Percentiles rank a stretch among this genome's conserved stretches.
Evolutionary conservation across 2,888 invertebrate genomes (phyloP).

Genomic region (Calliopum simillimum): DNA sequence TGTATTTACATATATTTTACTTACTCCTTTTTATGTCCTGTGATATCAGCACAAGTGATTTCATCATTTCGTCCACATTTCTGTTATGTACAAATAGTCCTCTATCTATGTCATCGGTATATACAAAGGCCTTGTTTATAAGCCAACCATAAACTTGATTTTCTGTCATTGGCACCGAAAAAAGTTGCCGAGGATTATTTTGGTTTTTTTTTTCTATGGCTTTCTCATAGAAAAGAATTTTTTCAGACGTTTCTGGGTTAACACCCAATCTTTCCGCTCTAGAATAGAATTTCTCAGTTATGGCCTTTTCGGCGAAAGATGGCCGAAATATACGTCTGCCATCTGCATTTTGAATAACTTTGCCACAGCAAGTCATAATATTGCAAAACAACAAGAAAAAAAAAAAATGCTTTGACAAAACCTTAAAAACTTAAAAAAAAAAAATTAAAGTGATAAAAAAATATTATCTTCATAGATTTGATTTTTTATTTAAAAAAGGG

Average conservation of each 20-base stretch:
- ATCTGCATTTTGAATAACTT: background rate
- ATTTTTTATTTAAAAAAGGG: too few relatives aligned
- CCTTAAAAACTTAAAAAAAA: too few relatives aligned
- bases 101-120: constrained; percentile 37
- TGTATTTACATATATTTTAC: too few relatives aligned
- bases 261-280: background rate
- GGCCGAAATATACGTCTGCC: constrained; percentile 13
- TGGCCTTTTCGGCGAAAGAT: background rate
- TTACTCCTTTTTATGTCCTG: too few relatives aligned
- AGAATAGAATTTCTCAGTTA: constrained; percentile 31
- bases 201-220: constrained; percentile 40
- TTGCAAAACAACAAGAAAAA: too few relatives aligned
- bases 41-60: too few relatives aligned
- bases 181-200: constrained; percentile 34
- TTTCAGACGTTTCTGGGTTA: constrained; percentile 12
- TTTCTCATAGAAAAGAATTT: constrained; percentile 22
- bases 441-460: too few relatives aligned
- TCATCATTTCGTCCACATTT: constrained; percentile 40
- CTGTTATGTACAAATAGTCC: constrained; percentile 37
- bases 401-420: too few relatives aligned
- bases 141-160: constrained; percentile 49
- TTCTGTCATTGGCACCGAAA: constrained; percentile 43
- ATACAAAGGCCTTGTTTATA: constrained; percentile 36
- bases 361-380: constrained; percentile 26
- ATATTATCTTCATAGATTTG: too few relatives aligned